Conservation (phyloP, 2,888 invertebrate genomes). For the Lycophotia porphyrea region DNA sequence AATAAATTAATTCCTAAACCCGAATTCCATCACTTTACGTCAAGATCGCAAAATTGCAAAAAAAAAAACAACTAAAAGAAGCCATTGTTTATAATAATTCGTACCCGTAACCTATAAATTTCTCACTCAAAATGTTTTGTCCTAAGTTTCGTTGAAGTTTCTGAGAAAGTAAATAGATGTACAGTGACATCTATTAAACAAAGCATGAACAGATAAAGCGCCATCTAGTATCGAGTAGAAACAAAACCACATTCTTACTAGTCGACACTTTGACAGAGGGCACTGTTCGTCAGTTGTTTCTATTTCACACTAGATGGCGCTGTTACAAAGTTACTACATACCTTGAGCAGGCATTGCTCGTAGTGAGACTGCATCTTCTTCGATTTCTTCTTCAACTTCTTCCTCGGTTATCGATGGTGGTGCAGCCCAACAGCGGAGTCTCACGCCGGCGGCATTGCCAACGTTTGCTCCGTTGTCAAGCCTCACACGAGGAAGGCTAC, state of each 20-base stretch:
- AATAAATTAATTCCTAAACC: neutral
- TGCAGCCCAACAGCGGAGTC: slow-evolving; percentile 91
- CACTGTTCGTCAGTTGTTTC: neutral
- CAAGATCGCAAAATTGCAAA: neutral
- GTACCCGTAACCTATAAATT: neutral
- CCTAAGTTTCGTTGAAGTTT: neutral
- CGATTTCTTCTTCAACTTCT: slow-evolving; percentile 91
- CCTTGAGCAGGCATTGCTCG: slow-evolving; percentile 91
- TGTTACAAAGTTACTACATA: slow-evolving; percentile 74
- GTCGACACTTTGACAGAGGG: slow-evolving; percentile 34
- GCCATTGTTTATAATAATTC: neutral
- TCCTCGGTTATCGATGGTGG: slow-evolving; percentile 93
- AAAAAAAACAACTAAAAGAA: neutral
- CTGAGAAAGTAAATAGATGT: too few relatives aligned
- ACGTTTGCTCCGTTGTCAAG: slow-evolving; percentile 92
- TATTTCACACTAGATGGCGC: slow-evolving; percentile 73
- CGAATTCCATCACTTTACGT: neutral
- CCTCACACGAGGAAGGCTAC: slow-evolving; percentile 91
- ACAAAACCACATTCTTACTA: neutral
- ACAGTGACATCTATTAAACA: slow-evolving; percentile 61
- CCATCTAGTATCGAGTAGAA: slow-evolving; percentile 72
- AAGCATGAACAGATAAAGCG: slow-evolving; percentile 33
- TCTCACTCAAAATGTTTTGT: neutral
- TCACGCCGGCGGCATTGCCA: slow-evolving; percentile 91
- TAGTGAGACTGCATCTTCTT: slow-evolving; percentile 92